A percentile compares a stretch with the other conserved stretches of the same genome.
phyloP scores from a whole-genome alignment of 2,888 invertebrate genomes.

The Ptychoptera albimana region DNA sequence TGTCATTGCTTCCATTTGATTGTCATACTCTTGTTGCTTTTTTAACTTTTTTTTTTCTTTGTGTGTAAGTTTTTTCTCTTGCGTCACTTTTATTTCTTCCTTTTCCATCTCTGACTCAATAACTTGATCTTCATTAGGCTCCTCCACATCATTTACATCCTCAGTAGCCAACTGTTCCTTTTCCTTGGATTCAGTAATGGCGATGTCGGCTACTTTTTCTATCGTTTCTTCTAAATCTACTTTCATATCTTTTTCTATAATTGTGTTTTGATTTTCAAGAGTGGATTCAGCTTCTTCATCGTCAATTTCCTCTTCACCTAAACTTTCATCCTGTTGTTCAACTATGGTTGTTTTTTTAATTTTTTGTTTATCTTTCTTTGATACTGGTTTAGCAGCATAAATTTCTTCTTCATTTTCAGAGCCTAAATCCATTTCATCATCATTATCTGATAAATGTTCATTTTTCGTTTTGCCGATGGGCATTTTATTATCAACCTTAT shows the following conservation, averaged over 20 bases:
- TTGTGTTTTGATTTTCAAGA: constrained; percentile 17
- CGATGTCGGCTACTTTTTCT: constrained; percentile 9
- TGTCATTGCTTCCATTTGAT: constrained; percentile 68
- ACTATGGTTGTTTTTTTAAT: constrained; percentile 12
- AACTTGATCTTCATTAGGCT: constrained; percentile 11
- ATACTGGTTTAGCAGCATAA: constrained; percentile 15
- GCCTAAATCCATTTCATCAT: constrained; percentile 22
- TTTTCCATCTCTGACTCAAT: constrained; percentile 5
- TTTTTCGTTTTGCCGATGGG: constrained; percentile 9
- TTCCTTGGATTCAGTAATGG: too few relatives aligned
- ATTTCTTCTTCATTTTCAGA: constrained; percentile 1
- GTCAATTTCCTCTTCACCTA: constrained; percentile 4
- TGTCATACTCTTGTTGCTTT: constrained; percentile 77
- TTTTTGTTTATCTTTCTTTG: constrained; percentile 26
- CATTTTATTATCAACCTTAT: constrained; percentile 13
- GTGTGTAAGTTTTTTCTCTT: constrained; percentile 66
- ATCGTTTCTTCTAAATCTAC: constrained; percentile 6
- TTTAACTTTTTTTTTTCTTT: constrained; percentile 86
- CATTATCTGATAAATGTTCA: constrained; percentile 5
- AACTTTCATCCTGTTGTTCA: constrained; percentile 18
- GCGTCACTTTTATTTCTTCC: constrained; percentile 12
- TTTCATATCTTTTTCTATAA: constrained; percentile 13
- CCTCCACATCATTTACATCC: constrained; percentile 13
- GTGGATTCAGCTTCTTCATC: constrained; percentile 1
- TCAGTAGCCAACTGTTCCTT: constrained; percentile 18